These are phyloP conservation scores for Diaperis boleti DNA, from an alignment of 2,888 invertebrate species.

Conservation along the genomic window DNA sequence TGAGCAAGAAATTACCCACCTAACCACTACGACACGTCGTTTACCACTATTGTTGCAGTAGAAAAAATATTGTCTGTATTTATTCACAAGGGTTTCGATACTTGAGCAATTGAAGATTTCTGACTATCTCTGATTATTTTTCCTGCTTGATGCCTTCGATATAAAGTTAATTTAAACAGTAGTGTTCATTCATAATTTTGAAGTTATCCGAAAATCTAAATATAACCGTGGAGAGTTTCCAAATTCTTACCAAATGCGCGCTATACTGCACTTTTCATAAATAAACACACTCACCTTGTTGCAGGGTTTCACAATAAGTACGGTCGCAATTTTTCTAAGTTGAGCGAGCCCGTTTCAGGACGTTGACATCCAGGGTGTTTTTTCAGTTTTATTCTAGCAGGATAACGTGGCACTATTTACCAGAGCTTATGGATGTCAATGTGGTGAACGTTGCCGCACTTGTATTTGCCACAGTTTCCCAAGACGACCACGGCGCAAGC, in stretches of 20 bases:
- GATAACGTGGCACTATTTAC: slow-evolving; percentile 27
- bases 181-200: too few relatives aligned
- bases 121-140: too few relatives aligned
- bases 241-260: slow-evolving; percentile 1
- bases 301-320: slow-evolving; percentile 14
- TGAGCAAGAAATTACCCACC: too few relatives aligned
- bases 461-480: slow-evolving; percentile 33
- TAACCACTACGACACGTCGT: too few relatives aligned
- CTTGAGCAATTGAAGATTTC: too few relatives aligned
- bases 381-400: background rate
- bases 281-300: slow-evolving; percentile 26
- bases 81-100: too few relatives aligned
- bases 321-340: slow-evolving; percentile 20
- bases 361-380: slow-evolving; percentile 18
- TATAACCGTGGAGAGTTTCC: slow-evolving; percentile 8
- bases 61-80: too few relatives aligned
- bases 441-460: slow-evolving; percentile 31
- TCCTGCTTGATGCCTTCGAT: too few relatives aligned
- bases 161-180: too few relatives aligned
- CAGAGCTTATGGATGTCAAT: slow-evolving; percentile 32
- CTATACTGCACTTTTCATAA: background rate
- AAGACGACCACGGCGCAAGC: slow-evolving; percentile 10
- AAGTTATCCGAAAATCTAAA: too few relatives aligned
- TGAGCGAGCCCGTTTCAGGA: slow-evolving; percentile 15
- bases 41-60: too few relatives aligned